Base-by-base conservation (phyloP, 2,113 vertebrate species). In the Pipra filicauda region DNA sequence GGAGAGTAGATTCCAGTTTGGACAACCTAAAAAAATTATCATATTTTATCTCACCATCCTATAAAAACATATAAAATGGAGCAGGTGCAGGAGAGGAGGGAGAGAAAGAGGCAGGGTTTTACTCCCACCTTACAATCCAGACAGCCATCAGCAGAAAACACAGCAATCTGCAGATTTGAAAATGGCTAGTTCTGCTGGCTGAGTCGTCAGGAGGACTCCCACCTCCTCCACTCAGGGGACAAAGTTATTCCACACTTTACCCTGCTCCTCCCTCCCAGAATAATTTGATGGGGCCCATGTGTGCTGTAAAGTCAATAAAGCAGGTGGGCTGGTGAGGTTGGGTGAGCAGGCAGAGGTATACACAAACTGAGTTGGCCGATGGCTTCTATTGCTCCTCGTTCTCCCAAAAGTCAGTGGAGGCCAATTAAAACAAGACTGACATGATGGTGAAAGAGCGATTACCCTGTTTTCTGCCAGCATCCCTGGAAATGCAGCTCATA, bases 381-480 rank as follows among this genome's bases (percentile, higher is more conserved):
- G 76, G 31, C 37, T 96, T 70, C 49, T 75, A 15, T 70, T 86
- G 48, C 73, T 71, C 52, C 76, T 87, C 18, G 0, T 81, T 93
- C 90, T 73, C 81, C 88, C 55, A 77, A 74, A 93, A 94, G 43
- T 64, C 72, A 71, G 65, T 21, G 39, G 82, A 91, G 85, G 64
- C 55, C 4, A 6, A 72, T 88, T 93, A 96, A 95, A 97, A 90
- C 83, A 80, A 96, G 86, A 69, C 69, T 93, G 95, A 95, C 52
- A 58, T 37, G 83, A 89, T 16, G 83, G n/a, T 95, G 90, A 95
- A 96, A 90, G 76, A 95, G 37, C 0, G 4, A 86, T 83, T 89
- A 81, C 37, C 30, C 27, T 83, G 72, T 88, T 90, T 88, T 89
- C 90, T 96, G 90, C 92, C 88, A 93, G 69, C 65, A 57, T 94